Evolutionary conservation across 2,113 vertebrate genomes (phyloP), one percentile per base, ranked within the genome.

Genomic region (Lathamus discolor): DNA sequence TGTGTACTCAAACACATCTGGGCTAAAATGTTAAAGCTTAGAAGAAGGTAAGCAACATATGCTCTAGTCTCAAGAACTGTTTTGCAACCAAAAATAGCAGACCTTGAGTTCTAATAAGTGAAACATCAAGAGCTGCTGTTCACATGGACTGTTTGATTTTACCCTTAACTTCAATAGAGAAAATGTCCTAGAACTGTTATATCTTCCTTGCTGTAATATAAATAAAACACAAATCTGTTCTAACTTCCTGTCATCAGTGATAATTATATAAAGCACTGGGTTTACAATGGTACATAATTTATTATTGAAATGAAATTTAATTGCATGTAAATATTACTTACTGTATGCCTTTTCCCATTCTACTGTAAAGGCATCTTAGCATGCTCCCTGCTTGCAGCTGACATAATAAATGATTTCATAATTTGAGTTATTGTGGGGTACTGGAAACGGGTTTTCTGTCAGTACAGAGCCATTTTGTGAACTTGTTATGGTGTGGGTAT

Each of bases 201-300:
- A 35, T 75, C 64, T 95, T 89, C 69, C 49, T 81, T 93, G 80
- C 52, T 77, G 25, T 74, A 91, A 75, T 35, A 89, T 88, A 97
- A 90, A 90, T 92, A 96, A 97, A 97, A 76, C 35, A 76, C 28
- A 92, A 95, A 95, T 81, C 62, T 39, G 24, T 94, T 96, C 54
- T 83, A 94, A 88, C 82, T 69, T 96, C 79, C 55, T 96, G 94
- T 95, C 78, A 94, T 94, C 75, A 61, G 74, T 88, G 90, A 69
- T 94, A 73, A 95, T 95, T 96, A 77, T 93, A 90, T 93, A 73
- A 91, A 95, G 87, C 79, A 84, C 70, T 85, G 63, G 61, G 41
- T 96, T 96, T 96, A 93, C 88, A 96, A 91, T 96, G 81, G 93
- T 93, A 70, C 62, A n/a, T 93, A 96, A 97, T 92, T 97, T 97